Evolutionary conservation across 2,797 vertebrate species (phyloP), one percentile per base, ranked within the genome.

Genomic region (Silurus lanzhouensis): DNA sequence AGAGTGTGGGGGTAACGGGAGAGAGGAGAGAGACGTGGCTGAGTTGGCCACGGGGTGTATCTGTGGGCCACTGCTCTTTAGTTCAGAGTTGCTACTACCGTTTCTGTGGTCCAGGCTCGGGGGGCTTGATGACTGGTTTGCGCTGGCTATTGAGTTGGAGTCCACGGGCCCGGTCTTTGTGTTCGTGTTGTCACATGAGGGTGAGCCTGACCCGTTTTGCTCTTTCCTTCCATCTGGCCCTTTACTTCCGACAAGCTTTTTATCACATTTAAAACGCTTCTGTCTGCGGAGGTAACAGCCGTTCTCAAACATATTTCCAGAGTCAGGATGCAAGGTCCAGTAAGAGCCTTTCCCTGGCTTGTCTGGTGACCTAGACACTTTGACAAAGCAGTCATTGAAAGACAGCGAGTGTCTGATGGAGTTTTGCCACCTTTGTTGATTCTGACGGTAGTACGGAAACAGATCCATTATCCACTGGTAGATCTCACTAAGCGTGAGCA

Each of bases 401-500:
- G 97, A 99, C n/a, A 99, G 95, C 0, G 98, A 99, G 92, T 99
- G 98, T 5, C 98, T 95, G 91, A 99, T 99, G 91, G 97, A 98
- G 95, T 99, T 99, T 94, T 99, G 98, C 98, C 98, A 99, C 86
- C 98, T 96, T 90, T 99, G 98, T 91, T 99, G 98, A 93, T 99
- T 99, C 92, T 99, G 97, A 0, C 98, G 95, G 92, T 99, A 99
- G 80, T 94, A 99, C 0, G 98, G 98, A 87, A 99, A 99, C 58
- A 99, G 95, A 93, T 99, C 98, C 98, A 99, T 99, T 95, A 99
- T 99, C 98, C 98, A 99, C 92, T 98, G 97, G 93, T 99, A 99
- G 93, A 99, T 99, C 93, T 99, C 97, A 7, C 96, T 98, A 22
- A 99, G 95, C 0, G 98, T 99, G 85, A 99, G 94, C 98, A 99